Base-by-base conservation (phyloP, 2,113 vertebrate genomes). In the Colossoma macropomum region DNA sequence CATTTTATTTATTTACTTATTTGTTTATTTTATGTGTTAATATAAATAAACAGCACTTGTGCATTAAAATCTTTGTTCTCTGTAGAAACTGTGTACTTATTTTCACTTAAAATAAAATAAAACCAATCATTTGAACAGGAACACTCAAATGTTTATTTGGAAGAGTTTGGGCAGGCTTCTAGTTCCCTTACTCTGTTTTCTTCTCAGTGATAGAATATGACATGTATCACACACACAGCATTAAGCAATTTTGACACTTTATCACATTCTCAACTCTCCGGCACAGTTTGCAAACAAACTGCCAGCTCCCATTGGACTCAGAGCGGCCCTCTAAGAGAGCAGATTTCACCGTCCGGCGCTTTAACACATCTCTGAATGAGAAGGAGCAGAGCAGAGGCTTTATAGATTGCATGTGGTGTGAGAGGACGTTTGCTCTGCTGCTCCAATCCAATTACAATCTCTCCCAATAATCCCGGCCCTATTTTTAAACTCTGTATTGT, bases 401-500 rank as follows among this genome's bases (percentile, higher is more conserved):
- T 86, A 84, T 84, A 72, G 85, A 80, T 79, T 79, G 82, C 72
- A 68, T 79, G 78, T 77, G 82, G 73, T 34, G 68, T 63, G 63
- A 76, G 81, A 77, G 82, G 72, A 81, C 83, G 69, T 86, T 84
- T 74, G 74, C 84, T 56, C 86, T 21, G 27, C 71, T 80, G 66
- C 87, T 77, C 50, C 60, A 85, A 83, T 90, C 85, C 63, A 90
- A 88, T 90, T 84, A 87, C 75, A 74, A 19, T 54, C 81, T 75
- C 85, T 41, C 84, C 41, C 74, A 56, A 66, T 84, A 81, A 90
- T 90, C 87, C 79, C 77, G 12, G 41, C 30, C 60, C 87, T 91
- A 88, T 90, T 92, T 87, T 89, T 87, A 79, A 54, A 74, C 50
- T 76, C 45, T 28, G 54, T 45, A 75, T 89, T 83, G 87, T 70